Base-by-base conservation (phyloP, 92 coral and sea anemone genomes). In the Pocillopora grandis region DNA sequence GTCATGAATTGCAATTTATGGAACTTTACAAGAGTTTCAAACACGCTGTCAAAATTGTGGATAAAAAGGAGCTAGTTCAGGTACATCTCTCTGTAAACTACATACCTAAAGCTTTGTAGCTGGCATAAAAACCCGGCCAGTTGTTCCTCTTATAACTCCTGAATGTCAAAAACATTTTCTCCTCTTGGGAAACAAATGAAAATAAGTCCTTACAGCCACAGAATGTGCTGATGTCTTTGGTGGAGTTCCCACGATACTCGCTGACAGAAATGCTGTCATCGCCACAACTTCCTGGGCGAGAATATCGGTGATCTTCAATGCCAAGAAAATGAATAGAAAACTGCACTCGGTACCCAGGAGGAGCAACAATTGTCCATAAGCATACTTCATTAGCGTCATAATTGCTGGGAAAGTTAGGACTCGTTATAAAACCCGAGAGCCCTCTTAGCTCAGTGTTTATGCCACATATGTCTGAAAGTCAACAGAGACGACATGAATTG, bases 111-210 rank as follows among this genome's bases (percentile, higher is more conserved):
- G 78, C 56, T n/a, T 74, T 76, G 58, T 84, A 90, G 12, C 89
- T 83, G 3, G 84, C 68, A 62, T 77, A 80, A 79, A 90, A 90
- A 11, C 94, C 94, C 31, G 94, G 84, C 85, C 88, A 80, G 60
- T 87, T 81, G 57, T 71, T 56, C 58, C 62, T 75, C 19, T 61
- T 89, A 15, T 84, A 75, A 1, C 85, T 67, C 56, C 20, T 1
- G 18, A 90, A 76, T 63, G 19, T 58, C 12, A 90, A 1, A 85
- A 85, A 90, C 58, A 90, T 84, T 27, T 58, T 63, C 9, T 62
- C 62, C 4, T 77, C 65, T 4, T 19, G 57, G 18, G 94, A 90
- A 35, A 78, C 76, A 14, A 76, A 59, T 4, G 75, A 17, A 12
- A 87, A 72, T 10, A 85, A 73, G 20, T 42, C 8, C 17, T 80